Percentiles rank a stretch among this genome's conserved stretches.
Conservation (phyloP, 2,888 invertebrate species). For the Amiota communis region DNA sequence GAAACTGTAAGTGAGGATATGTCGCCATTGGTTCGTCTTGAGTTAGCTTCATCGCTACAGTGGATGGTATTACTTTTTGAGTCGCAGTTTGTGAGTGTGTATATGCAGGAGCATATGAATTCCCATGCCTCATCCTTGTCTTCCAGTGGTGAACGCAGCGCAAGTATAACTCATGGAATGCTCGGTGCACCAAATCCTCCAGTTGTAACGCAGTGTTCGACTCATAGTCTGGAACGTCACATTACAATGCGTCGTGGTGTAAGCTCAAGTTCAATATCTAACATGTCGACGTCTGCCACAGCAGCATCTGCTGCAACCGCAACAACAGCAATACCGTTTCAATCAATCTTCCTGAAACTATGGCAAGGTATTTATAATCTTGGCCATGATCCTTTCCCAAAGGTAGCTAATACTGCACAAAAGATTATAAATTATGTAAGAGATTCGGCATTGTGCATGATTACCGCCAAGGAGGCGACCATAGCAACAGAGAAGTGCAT, state of each 20-base stretch:
- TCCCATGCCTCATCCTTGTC: conserved; percentile 48
- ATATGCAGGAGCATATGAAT: conserved; percentile 76
- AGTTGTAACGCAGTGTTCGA: conserved; percentile 52
- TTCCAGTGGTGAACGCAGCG: conserved; percentile 57
- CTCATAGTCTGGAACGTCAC: conserved; percentile 73
- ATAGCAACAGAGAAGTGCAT: conserved; percentile 67
- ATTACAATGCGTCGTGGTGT: conserved; percentile 78
- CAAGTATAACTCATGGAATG: conserved; percentile 60
- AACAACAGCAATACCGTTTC: conserved; percentile 65
- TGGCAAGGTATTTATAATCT: conserved; percentile 88
- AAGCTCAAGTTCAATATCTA: conserved; percentile 82
- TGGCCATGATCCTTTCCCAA: conserved; percentile 90
- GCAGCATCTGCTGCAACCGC: conserved; percentile 31
- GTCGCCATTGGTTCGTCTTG: conserved; percentile 89
- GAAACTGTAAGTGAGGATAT: conserved; percentile 86
- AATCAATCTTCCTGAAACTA: conserved; percentile 88
- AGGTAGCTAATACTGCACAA: conserved; percentile 84
- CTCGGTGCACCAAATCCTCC: conserved; percentile 40
- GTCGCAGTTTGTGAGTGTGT: conserved; percentile 87
- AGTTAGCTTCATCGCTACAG: conserved; percentile 89
- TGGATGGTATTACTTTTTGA: conserved; percentile 91
- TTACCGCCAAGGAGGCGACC: conserved; percentile 72
- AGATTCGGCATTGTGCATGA: conserved; percentile 75
- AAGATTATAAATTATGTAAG: conserved; percentile 85
- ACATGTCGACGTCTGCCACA: conserved; percentile 60